These are phyloP conservation scores for Lipotes vexillifer DNA, from an alignment of 2,113 vertebrate genomes.

Conservation along the genomic window DNA sequence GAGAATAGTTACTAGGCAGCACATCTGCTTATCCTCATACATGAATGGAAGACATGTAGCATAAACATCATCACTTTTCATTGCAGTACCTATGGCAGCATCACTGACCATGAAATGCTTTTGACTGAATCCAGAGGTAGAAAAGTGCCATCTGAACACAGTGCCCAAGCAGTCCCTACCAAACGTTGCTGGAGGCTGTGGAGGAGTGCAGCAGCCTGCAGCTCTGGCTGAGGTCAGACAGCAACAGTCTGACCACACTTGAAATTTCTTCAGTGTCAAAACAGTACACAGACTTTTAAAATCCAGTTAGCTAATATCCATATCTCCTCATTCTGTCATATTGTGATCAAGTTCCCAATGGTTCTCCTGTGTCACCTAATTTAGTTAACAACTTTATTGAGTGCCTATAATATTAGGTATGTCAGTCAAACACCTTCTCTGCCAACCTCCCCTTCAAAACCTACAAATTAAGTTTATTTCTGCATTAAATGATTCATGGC, in stretches of 20 bases:
- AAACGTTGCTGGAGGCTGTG: not conserved
- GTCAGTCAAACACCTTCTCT: not conserved
- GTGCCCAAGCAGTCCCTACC: not conserved
- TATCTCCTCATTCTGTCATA: not conserved
- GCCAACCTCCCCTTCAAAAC: not conserved
- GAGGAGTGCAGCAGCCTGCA: not conserved
- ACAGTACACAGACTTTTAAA: not conserved
- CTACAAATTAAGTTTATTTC: not conserved
- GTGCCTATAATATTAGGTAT: not conserved
- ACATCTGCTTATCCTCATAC: not conserved
- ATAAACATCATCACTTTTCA: not conserved
- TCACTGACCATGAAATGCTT: not conserved
- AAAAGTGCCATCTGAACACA: not conserved
- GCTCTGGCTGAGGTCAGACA: not conserved
- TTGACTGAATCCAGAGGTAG: not conserved
- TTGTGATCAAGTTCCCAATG: not conserved
- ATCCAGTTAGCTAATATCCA: not conserved
- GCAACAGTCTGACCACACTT: fast-evolving
- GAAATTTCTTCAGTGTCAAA: not conserved
- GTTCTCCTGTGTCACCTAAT: not conserved
- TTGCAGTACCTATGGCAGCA: not conserved
- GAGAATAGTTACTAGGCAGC: not conserved
- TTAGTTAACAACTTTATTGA: not conserved
- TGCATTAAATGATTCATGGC: not conserved
- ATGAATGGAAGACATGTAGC: not conserved